Conservation (phyloP, 2,113 vertebrate genomes). For the Muntiacus muntjak region DNA sequence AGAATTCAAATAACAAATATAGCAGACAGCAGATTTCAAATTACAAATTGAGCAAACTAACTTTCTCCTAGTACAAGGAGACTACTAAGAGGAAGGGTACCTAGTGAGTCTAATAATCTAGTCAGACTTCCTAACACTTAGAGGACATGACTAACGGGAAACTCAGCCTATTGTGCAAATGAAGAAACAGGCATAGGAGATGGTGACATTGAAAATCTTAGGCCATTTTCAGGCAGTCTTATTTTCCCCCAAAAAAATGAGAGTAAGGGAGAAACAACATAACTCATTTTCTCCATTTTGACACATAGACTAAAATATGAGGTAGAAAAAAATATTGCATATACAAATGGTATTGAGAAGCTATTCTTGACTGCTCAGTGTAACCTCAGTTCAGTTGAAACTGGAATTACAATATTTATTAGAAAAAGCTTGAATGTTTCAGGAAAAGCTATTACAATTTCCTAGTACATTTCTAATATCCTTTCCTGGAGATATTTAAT, state of each 20-base stretch:
- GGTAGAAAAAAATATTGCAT: conserved; percentile 16
- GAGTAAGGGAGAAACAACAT: background rate
- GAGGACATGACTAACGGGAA: background rate
- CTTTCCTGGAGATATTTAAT: conserved; percentile 56
- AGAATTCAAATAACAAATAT: background rate
- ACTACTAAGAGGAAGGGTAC: background rate
- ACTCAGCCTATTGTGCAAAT: background rate
- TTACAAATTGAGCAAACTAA: background rate
- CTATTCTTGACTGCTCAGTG: conserved; percentile 42
- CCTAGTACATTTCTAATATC: conserved; percentile 49
- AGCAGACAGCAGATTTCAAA: background rate
- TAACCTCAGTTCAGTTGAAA: conserved; percentile 44
- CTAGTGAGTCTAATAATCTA: background rate
- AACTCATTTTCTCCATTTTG: conserved; percentile 40
- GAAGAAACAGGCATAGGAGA: background rate
- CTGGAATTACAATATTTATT: conserved; percentile 61
- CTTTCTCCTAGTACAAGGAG: background rate
- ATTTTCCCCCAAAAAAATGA: background rate
- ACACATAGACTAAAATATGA: conserved; percentile 50
- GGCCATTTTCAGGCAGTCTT: background rate
- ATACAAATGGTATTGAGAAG: conserved; percentile 39
- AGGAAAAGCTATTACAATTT: conserved; percentile 47
- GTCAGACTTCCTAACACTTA: background rate
- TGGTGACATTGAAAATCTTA: background rate
- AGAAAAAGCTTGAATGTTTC: conserved; percentile 45